Percentiles rank a stretch among this genome's conserved stretches.
phyloP scores from a whole-genome alignment of 2,888 invertebrate species.

The Apamea sordens region DNA sequence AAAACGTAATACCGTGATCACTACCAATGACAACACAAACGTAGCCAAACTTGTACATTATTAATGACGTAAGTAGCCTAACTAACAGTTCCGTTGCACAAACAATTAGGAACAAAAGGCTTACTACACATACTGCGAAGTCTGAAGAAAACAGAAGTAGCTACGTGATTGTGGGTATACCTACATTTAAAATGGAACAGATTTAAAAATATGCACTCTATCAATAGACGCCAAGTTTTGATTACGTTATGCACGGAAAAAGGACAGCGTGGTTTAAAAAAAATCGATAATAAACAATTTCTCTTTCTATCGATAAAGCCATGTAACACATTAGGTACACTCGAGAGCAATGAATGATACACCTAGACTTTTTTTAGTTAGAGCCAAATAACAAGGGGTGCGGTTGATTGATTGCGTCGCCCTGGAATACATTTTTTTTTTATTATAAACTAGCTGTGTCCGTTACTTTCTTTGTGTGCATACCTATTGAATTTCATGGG shows the following conservation, averaged over 20 bases:
- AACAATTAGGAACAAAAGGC: constrained; percentile 38
- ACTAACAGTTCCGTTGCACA: constrained; percentile 29
- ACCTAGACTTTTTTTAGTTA: neutral
- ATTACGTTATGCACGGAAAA: neutral
- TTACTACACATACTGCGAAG: neutral
- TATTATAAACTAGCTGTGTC: no score
- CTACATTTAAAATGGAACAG: neutral
- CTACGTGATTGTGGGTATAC: neutral
- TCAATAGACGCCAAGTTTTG: neutral
- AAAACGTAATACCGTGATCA: constrained; percentile 50
- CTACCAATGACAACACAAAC: constrained; percentile 55
- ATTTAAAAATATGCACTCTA: neutral
- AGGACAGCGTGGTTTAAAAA: no score
- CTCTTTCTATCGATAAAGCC: neutral
- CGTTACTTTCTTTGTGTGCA: no score
- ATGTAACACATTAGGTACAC: neutral
- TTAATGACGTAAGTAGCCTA: constrained; percentile 55
- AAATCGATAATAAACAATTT: neutral
- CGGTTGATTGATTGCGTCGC: neutral
- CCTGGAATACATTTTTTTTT: no score
- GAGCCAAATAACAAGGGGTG: neutral
- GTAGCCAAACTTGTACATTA: constrained; percentile 44
- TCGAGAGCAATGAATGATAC: neutral
- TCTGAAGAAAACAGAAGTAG: neutral
- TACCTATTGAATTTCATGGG: no score